Base-by-base conservation (phyloP, 2,888 invertebrate species). In the Agonopterix alstromeriana region DNA sequence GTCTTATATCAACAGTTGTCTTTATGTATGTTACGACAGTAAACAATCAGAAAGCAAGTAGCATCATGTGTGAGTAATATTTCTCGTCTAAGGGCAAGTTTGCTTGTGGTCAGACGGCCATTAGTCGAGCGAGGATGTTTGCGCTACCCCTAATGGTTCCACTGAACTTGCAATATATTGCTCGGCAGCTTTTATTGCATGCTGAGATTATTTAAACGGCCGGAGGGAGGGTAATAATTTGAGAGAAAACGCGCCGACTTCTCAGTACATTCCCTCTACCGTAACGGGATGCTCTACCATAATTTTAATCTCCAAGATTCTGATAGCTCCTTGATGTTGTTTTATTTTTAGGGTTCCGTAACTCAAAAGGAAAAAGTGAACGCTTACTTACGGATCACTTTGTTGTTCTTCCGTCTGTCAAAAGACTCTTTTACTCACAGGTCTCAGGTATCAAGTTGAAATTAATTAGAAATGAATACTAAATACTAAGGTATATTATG, bases 141-240 rank as follows among this genome's bases (percentile, higher is more conserved):
- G 70, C 68, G 55, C 63, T 61, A 27, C 56, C 61, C 55, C 66
- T 68, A 70, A 70, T 71, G 66, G 70, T 61, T 58, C 12, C 42
- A 42, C 57, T 65, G 65, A 70, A 71, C 75, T 70, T 62, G 75
- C 72, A 70, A 76, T 78, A 75, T 77, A 79, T 78, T 61, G 74
- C 67, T 55, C 54, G 51, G 52, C 64, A 57, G 67, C 64, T 71
- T 77, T 78, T 78, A 80, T 77, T 77, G 73, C 77, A 64, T 55
- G 60, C 70, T 58, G 65, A 77, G 77, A 77, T 79, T 80, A 80
- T 77, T 75, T 80, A 77, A 78, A 78, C 77, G 72, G 73, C 70
- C 62, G 50, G 60, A 60, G 63, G 57, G 65, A 51, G 59, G 61
- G 70, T 66, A 65, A 78, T 77, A 75, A 77, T 69, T 77, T 63